Percentiles rank a stretch among this genome's conserved stretches.
phyloP scores from a whole-genome alignment of 2,888 invertebrate species.

The Sussaba pulchella region DNA sequence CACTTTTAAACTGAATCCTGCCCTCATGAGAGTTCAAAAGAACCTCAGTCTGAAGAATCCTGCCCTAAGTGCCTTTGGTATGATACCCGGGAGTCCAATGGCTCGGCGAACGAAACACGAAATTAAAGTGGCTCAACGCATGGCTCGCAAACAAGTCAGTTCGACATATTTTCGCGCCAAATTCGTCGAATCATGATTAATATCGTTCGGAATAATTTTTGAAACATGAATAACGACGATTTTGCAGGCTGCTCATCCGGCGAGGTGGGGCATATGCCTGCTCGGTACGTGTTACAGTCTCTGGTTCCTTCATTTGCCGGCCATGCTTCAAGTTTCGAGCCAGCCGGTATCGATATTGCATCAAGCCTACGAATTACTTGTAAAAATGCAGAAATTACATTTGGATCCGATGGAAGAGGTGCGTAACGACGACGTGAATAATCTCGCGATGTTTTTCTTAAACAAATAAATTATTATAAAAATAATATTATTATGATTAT shows the following conservation, averaged over 20 bases:
- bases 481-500: too few relatives aligned
- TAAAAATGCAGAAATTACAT: slow-evolving; percentile 93
- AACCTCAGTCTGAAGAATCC: slow-evolving; percentile 80
- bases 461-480: too few relatives aligned
- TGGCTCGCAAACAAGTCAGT: slow-evolving; percentile 86
- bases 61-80: slow-evolving; percentile 81
- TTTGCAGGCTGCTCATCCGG: slow-evolving; percentile 88
- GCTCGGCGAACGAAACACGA: slow-evolving; percentile 98
- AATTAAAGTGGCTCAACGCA: slow-evolving; percentile 95
- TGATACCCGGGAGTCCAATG: slow-evolving; percentile 94
- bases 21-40: slow-evolving; percentile 85
- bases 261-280: slow-evolving; percentile 96
- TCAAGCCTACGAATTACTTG: slow-evolving; percentile 93
- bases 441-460: not conserved
- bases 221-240: not conserved
- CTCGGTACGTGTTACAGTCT: slow-evolving; percentile 96
- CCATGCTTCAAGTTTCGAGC: slow-evolving; percentile 88
- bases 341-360: slow-evolving; percentile 84
- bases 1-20: slow-evolving; percentile 88
- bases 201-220: too few relatives aligned
- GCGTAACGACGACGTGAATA: not conserved
- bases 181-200: too few relatives aligned
- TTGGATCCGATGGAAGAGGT: slow-evolving; percentile 96
- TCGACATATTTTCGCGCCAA: not conserved
- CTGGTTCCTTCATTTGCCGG: slow-evolving; percentile 98